phyloP scores from a whole-genome alignment of 2,113 vertebrate species.

The Chitala chitala region DNA sequence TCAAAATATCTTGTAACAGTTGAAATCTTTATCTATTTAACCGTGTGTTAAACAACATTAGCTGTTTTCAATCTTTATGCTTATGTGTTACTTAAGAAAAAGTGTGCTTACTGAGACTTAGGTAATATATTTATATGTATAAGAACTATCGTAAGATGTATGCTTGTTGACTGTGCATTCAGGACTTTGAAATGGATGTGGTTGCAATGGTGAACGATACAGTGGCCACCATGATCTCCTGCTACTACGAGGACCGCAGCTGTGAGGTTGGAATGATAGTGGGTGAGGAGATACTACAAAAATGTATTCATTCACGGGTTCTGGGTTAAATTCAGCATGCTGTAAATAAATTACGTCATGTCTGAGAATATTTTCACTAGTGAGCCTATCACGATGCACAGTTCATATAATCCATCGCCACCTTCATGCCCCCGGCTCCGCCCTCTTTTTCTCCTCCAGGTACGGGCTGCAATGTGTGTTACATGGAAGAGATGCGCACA shows the following conservation, averaged over 20 bases:
- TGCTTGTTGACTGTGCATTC: constrained; percentile 1
- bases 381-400: no score
- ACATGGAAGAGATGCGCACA: constrained; percentile 97
- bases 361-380: no score
- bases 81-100: no score
- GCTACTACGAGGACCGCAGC: constrained; percentile 92
- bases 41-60: no score
- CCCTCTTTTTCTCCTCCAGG: constrained; percentile 52
- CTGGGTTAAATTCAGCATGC: neutral
- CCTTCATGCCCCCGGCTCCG: neutral
- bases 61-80: no score
- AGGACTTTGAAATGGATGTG: constrained; percentile 98
- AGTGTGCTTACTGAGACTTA: no score
- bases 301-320: neutral
- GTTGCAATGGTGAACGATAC: constrained; percentile 98
- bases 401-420: no score
- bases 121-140: no score
- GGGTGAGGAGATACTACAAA: constrained; percentile 65
- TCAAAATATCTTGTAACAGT: no score
- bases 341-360: no score
- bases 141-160: no score
- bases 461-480: constrained; percentile 90
- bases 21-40: no score
- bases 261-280: constrained; percentile 98
- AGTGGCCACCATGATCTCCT: constrained; percentile 96